Conservation (phyloP, 1,140 invertebrate genomes). For the Caenorhabditis briggsae region DNA sequence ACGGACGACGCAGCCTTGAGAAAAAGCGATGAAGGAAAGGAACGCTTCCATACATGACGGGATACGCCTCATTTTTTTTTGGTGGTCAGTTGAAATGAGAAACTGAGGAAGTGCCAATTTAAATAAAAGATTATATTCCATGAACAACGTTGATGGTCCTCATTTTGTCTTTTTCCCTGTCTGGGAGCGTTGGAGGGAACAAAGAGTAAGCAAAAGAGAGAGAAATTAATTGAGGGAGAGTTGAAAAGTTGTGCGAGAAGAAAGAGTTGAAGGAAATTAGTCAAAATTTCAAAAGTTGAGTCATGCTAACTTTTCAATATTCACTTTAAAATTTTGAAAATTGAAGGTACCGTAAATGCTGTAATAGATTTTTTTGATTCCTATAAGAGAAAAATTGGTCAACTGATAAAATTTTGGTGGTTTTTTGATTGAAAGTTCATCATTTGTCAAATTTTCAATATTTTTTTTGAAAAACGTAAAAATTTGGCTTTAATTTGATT, state of each 20-base stretch:
- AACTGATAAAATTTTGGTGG: too few relatives aligned
- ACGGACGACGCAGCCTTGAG: slow-evolving; percentile 26
- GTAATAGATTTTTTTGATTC: too few relatives aligned
- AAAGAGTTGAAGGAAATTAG: not conserved
- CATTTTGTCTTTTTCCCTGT: not conserved
- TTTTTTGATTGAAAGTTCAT: too few relatives aligned
- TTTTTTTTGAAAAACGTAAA: too few relatives aligned
- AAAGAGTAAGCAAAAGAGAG: not conserved
- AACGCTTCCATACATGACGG: not conserved
- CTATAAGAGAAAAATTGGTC: too few relatives aligned
- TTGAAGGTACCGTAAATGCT: too few relatives aligned
- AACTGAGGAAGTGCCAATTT: slow-evolving; percentile 8
- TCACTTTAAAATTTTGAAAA: too few relatives aligned
- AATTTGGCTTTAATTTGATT: too few relatives aligned
- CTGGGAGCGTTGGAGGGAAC: too few relatives aligned
- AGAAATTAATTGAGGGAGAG: slow-evolving; percentile 30
- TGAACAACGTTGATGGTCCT: not conserved
- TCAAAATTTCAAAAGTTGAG: not conserved
- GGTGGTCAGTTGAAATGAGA: slow-evolving; percentile 42
- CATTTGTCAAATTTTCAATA: too few relatives aligned
- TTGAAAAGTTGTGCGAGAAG: not conserved
- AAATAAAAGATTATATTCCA: not conserved
- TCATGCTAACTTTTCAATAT: too few relatives aligned
- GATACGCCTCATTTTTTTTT: slow-evolving; percentile 38
- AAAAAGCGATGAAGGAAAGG: not conserved